Percentiles rank a stretch among this genome's conserved stretches.
phyloP scores from a whole-genome alignment of 2,797 vertebrate genomes.

The Glyptemys insculpta region DNA sequence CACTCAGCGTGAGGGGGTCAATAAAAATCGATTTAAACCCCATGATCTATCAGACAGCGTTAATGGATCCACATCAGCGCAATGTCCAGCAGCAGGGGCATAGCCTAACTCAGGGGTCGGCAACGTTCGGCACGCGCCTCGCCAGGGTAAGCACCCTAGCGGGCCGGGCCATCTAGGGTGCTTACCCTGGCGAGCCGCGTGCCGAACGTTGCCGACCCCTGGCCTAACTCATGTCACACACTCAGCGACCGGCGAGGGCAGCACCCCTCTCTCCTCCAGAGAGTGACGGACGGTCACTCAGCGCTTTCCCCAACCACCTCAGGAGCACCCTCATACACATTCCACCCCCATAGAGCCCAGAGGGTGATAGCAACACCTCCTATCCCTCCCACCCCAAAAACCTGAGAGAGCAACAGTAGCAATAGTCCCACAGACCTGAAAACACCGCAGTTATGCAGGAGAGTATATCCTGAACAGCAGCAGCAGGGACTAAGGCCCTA shows the following conservation, averaged over 20 bases:
- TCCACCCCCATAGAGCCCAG: not conserved
- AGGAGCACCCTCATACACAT: not conserved
- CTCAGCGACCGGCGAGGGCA: not conserved
- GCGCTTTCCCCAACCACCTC: not conserved
- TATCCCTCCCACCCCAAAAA: not conserved
- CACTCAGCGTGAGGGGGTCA: not conserved
- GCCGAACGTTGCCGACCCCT: too few relatives aligned
- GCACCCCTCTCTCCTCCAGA: not conserved
- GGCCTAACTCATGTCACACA: not conserved
- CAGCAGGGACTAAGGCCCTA: not conserved
- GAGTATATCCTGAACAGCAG: not conserved
- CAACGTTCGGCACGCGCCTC: too few relatives aligned
- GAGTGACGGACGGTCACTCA: not conserved
- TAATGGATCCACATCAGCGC: too few relatives aligned
- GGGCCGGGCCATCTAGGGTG: too few relatives aligned
- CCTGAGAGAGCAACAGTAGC: not conserved
- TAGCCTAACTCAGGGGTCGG: too few relatives aligned
- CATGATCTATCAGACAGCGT: not conserved
- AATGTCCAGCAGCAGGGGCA: not conserved
- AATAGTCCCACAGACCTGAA: not conserved
- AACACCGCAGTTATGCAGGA: not conserved
- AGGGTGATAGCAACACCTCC: not conserved
- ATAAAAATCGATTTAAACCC: not conserved
- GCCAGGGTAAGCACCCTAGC: too few relatives aligned
- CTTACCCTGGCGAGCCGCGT: too few relatives aligned